Base-by-base conservation (phyloP, 2,888 invertebrate species). In the Megalurothrips usitatus region DNA sequence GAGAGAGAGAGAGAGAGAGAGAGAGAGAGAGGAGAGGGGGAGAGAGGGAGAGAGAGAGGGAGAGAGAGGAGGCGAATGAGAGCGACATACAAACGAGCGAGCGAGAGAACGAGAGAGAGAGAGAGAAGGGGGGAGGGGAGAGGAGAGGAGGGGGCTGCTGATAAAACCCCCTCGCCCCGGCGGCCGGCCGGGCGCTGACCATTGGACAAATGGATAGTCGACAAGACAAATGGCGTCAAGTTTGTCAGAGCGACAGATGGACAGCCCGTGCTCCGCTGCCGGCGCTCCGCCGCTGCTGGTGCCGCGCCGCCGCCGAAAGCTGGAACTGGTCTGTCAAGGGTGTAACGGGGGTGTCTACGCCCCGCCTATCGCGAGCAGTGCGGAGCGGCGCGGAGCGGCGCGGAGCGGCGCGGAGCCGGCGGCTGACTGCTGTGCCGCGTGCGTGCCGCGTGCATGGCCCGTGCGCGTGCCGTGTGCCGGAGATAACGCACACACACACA, bases 201-300 rank as follows among this genome's bases (percentile, higher is more conserved):
- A 75, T 75, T 26, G 68, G 68, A 75, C 68, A 75, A 75, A 75
- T 75, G 68, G 68, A 75, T 75, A 75, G 68, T 75, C 68, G 68
- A 26, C 68, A 26, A 75, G 68, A 75, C 68, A 75, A 75, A 75
- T 75, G 68, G 68, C 23, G 68, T 26, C 23, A 75, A 75, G 23
- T 75, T 75, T 75, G 68, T 75, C 68, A 23, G 68, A 75, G 68
- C 23, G 68, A 75, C 68, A 75, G 68, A 75, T 75, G 68, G 68
- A 75, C 68, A 75, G 68, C 23, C 68, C 58, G 58, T 23, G 68
- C 19, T 10, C 12, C 23, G 26, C 17, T 6, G 58, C 6, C 58
- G 58, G 58, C 34, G 58, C 58, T 19, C 34, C 6, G 34, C 34
- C 6, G 34, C 34, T 43, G 34, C 34, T 43, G 34, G 3, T 43